Percentiles rank a stretch among this genome's conserved stretches.
phyloP scores from a whole-genome alignment of 2,113 vertebrate genomes.

The Grantiella picta region DNA sequence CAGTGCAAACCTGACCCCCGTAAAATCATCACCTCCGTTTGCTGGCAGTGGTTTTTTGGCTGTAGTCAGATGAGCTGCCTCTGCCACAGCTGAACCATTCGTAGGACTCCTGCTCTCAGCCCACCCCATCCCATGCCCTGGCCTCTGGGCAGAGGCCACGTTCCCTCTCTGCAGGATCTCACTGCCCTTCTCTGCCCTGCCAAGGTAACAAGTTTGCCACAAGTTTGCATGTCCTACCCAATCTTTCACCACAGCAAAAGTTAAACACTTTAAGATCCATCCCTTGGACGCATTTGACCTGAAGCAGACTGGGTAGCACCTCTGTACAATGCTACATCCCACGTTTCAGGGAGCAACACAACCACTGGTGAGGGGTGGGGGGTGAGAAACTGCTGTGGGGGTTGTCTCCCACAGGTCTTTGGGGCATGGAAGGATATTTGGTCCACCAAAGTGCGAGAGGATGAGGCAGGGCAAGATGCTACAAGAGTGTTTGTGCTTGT shows the following conservation, averaged over 20 bases:
- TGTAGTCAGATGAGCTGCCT: neutral
- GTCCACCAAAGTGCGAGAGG: neutral
- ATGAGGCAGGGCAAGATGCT: neutral
- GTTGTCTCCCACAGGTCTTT: neutral
- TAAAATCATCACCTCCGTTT: neutral
- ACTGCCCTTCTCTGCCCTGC: neutral
- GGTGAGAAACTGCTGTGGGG: neutral
- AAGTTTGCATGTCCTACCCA: neutral
- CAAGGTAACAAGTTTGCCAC: neutral
- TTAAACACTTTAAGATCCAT: neutral
- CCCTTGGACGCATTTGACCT: neutral
- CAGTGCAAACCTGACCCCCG: neutral
- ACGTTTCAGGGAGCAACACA: rapidly evolving
- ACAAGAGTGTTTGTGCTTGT: neutral
- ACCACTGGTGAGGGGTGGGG: neutral
- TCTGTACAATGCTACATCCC: rapidly evolving
- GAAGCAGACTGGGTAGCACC: neutral
- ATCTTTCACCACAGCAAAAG: neutral
- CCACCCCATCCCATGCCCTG: neutral
- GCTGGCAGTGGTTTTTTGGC: neutral
- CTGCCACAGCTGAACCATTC: neutral
- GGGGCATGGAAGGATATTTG: rapidly evolving
- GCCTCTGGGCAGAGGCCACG: neutral
- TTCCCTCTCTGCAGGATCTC: neutral
- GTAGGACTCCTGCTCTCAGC: neutral